Percentiles rank a stretch among this genome's conserved stretches.
Evolutionary conservation across 2,888 invertebrate genomes (phyloP).

Genomic region (Drosophila nr. perissopoda): DNA sequence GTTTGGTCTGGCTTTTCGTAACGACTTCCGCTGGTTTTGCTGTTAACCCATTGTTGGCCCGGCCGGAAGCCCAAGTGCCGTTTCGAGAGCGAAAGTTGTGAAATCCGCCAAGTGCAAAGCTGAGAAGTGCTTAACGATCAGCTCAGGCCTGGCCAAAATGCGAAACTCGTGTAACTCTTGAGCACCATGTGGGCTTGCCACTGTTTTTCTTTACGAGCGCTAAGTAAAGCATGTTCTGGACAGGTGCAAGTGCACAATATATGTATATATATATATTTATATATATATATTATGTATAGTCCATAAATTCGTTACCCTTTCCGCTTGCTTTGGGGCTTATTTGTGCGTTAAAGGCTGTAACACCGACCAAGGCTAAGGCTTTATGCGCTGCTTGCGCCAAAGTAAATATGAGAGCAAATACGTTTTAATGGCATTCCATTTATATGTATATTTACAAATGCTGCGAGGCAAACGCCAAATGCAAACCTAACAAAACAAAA

Average conservation of each 20-base stretch:
- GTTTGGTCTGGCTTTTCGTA: constrained; percentile 47
- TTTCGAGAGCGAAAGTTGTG: constrained; percentile 75
- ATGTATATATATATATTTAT: neutral
- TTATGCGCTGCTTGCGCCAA: constrained; percentile 41
- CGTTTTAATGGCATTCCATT: constrained; percentile 77
- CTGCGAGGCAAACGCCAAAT: constrained; percentile 42
- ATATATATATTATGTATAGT: neutral
- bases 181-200: neutral
- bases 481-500: constrained; percentile 69
- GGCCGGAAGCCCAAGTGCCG: constrained; percentile 62
- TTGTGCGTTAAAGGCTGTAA: constrained; percentile 74
- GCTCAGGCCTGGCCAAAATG: constrained; percentile 46
- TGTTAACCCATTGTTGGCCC: constrained; percentile 67
- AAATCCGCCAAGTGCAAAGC: constrained; percentile 51
- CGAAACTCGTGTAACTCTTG: constrained; percentile 62
- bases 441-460: constrained; percentile 56
- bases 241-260: constrained; percentile 15
- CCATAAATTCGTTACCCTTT: constrained; percentile 20
- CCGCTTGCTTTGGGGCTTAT: constrained; percentile 56
- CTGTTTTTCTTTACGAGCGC: constrained; percentile 35
- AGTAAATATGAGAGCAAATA: constrained; percentile 77
- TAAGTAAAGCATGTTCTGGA: constrained; percentile 8
- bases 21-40: constrained; percentile 65
- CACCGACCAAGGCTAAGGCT: constrained; percentile 33
- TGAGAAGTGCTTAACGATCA: constrained; percentile 13